These are phyloP conservation scores for Champsocephalus gunnari DNA, from an alignment of 2,797 vertebrate genomes.

Conservation along the genomic window DNA sequence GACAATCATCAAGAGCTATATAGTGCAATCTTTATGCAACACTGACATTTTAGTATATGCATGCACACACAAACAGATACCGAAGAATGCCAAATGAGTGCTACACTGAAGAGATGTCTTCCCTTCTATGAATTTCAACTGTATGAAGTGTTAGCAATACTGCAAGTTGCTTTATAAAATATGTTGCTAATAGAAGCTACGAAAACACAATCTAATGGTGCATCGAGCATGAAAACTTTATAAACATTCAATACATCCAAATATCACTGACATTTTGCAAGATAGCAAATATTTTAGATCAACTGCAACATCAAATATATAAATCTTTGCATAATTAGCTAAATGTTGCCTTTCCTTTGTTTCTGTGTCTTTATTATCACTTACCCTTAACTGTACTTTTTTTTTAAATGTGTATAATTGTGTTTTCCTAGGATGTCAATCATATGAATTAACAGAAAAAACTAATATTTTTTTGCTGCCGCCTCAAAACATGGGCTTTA, in stretches of 20 bases:
- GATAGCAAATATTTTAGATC: not conserved
- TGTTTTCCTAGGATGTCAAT: not conserved
- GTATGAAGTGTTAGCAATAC: not conserved
- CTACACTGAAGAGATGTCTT: conserved; percentile 23
- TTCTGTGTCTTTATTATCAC: too few species aligned
- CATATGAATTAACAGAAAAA: not conserved
- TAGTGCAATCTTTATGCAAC: conserved; percentile 75
- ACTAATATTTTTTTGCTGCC: not conserved
- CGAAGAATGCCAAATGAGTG: conserved; percentile 45
- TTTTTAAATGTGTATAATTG: too few species aligned
- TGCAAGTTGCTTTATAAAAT: conserved; percentile 11
- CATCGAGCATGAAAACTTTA: not conserved
- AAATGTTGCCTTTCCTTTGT: too few species aligned
- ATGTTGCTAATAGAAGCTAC: conserved; percentile 7
- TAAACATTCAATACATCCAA: not conserved
- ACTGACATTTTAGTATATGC: conserved; percentile 50
- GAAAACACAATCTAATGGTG: not conserved
- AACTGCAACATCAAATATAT: not conserved
- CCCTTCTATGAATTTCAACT: conserved; percentile 21
- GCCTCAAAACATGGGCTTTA: conserved; percentile 1
- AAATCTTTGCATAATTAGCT: not conserved
- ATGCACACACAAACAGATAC: conserved; percentile 51
- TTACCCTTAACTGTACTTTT: too few species aligned
- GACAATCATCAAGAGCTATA: conserved; percentile 60
- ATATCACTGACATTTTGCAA: not conserved